Evolutionary conservation across 2,797 vertebrate species (phyloP), one percentile per base, ranked within the genome.

Genomic region (Macropodus opercularis): DNA sequence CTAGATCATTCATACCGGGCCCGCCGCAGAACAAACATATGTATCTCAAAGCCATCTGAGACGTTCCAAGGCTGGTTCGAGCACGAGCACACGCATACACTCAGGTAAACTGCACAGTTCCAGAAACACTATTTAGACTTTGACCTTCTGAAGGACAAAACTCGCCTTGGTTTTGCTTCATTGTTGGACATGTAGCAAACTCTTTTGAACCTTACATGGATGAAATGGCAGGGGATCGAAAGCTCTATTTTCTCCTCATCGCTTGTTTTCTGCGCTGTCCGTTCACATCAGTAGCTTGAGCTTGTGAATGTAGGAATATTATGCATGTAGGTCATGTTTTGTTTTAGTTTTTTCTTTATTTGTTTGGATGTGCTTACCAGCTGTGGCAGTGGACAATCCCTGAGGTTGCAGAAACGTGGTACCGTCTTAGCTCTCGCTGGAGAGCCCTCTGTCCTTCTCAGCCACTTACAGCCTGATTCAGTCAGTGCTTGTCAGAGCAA

Each of bases 1-100:
- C 77, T 56, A 44, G 63, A 50, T 90, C 79, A 88, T 88, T 86
- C 85, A 84, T 81, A 75, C 53, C 18, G 19, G 41, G 65, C 69
- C 54, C 60, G 3, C 18, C 19, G 11, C 66, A 78, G 58, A 79
- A 54, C 55, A 81, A 85, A 76, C 58, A 60, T 75, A 78, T 85
- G 83, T 77, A 74, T 85, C 79, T 78, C 66, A 82, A 59, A 70
- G 72, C 56, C 64, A 72, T 75, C 63, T 17, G 68, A 83, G 62
- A 75, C 73, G 61, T 38, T 78, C 50, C 51, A 72, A 75, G 56
- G 76, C 72, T 63, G 44, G 52, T 52, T 61, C 23, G n/a, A 58
- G 43, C 41, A 32, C 2, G 1, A n/a, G 6, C 35, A 47, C 41
- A 63, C 34, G 49, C 42, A 35, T 23, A 14, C 27, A 50, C 26